Percentiles rank a stretch among this genome's conserved stretches.
Conservation (phyloP, 2,113 vertebrate genomes). For the Ceuthmochares aereus region DNA sequence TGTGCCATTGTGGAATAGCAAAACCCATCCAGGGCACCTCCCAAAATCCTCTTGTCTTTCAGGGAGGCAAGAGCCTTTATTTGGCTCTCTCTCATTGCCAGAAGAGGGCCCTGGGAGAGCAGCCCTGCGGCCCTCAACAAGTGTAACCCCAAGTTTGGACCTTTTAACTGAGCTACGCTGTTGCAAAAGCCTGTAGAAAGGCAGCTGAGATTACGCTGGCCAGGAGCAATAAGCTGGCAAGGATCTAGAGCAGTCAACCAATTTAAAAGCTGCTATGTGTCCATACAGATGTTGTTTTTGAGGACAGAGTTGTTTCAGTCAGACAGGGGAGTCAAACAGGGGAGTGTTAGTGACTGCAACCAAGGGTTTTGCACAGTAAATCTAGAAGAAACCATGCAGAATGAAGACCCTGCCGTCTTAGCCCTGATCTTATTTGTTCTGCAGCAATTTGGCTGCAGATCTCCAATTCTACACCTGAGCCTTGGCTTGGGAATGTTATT, state of each 20-base stretch:
- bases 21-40: background rate
- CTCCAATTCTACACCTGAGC: background rate
- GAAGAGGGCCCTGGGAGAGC: constrained; percentile 50
- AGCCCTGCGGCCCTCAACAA: background rate
- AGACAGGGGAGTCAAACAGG: background rate
- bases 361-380: background rate
- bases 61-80: background rate
- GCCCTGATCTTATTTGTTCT: background rate
- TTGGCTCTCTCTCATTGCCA: background rate
- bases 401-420: background rate
- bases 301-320: background rate
- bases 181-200: background rate
- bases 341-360: background rate
- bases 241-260: background rate
- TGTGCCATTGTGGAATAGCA: background rate
- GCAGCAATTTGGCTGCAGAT: background rate
- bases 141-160: background rate
- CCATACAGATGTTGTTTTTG: background rate
- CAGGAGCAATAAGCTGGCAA: background rate
- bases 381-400: background rate
- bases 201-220: background rate
- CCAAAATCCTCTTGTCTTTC: background rate
- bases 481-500: background rate
- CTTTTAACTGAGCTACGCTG: background rate
- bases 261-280: background rate